Evolutionary conservation across 2,888 invertebrate species (phyloP), one percentile per base, ranked within the genome.

Genomic region (Xestia rhomboidea): DNA sequence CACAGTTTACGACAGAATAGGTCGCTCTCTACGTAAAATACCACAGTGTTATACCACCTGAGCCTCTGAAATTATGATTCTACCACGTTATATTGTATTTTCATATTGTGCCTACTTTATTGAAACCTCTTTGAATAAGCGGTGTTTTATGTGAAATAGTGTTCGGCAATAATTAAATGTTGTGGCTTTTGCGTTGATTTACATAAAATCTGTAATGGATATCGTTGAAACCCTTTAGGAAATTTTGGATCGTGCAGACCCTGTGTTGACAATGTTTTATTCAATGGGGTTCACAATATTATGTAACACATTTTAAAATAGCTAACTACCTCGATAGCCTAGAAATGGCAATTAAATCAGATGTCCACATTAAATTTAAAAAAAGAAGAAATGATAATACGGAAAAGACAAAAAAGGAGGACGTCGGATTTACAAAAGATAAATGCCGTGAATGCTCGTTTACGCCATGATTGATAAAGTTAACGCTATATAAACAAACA

Each of bases 401-500:
- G 6, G 21, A 44, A 60, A 74, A 76, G 27, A 13, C 38, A 46
- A 57, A 51, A 15, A 15, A 21, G 5, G 68, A 74, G 63, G 30
- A 18, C 51, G 41, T 54, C 54, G 74, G 71, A 78, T 85, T 83
- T 80, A 21, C 49, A 73, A 74, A 78, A 77, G 68, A 41, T 64
- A 68, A 76, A 51, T 76, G 64, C 64, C 77, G 71, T 82, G 68
- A 82, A 78, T 77, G 79, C 77, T 85, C 83, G 76, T 86, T 86
- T 77, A 51, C 62, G 64, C 82, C 82, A 73, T 87, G 80, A 88
- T 88, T 91, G 89, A 90, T 89, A 90, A 92, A 93, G 88, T 92
- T 92, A 85, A 82, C 88, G 89, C 85, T 88, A 90, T 89, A 90
- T 88, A 90, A 92, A 92, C 92, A 91, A 92, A 91, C 89, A 90